Percentiles rank a stretch among this genome's conserved stretches.
Evolutionary conservation across 1,140 invertebrate species (phyloP).

Genomic region (Eueides isabella): DNA sequence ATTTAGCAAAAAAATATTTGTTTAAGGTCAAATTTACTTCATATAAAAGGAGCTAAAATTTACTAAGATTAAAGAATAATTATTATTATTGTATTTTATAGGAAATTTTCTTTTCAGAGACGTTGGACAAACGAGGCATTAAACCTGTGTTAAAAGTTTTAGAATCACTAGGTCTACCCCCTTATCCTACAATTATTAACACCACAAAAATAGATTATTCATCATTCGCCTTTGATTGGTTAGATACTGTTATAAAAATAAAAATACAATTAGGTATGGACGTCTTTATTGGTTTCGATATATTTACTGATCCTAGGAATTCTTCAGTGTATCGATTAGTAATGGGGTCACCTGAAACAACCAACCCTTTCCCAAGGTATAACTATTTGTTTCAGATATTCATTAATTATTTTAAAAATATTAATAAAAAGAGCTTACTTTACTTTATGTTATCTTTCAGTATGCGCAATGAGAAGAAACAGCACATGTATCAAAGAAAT

Average conservation of each 20-base stretch:
- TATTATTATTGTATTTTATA: slow-evolving; percentile 11
- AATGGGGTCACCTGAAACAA: slow-evolving; percentile 84
- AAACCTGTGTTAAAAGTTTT: slow-evolving; percentile 84
- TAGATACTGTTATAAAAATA: slow-evolving; percentile 84
- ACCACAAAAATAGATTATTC: slow-evolving; percentile 65
- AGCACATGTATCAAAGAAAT: slow-evolving; percentile 43
- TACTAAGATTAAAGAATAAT: slow-evolving; percentile 6
- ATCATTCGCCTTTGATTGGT: slow-evolving; percentile 83
- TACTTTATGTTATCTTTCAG: slow-evolving; percentile 41
- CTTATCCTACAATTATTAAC: slow-evolving; percentile 83
- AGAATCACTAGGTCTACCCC: slow-evolving; percentile 82
- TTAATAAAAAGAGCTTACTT: background rate
- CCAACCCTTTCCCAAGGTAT: slow-evolving; percentile 86
- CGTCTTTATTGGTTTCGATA: slow-evolving; percentile 86
- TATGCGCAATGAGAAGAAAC: slow-evolving; percentile 58
- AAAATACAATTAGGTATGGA: slow-evolving; percentile 86
- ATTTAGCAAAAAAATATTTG: no score
- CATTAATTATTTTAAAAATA: background rate
- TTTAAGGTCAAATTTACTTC: no score
- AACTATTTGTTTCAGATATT: background rate
- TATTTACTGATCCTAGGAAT: slow-evolving; percentile 86
- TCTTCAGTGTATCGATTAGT: slow-evolving; percentile 84
- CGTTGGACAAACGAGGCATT: slow-evolving; percentile 83
- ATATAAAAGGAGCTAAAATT: background rate
- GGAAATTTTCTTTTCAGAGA: slow-evolving; percentile 71